These are phyloP conservation scores for Tethya wilhelma DNA, from an alignment of 37 sponge, comb jelly and placozoan genomes.

Conservation along the genomic window DNA sequence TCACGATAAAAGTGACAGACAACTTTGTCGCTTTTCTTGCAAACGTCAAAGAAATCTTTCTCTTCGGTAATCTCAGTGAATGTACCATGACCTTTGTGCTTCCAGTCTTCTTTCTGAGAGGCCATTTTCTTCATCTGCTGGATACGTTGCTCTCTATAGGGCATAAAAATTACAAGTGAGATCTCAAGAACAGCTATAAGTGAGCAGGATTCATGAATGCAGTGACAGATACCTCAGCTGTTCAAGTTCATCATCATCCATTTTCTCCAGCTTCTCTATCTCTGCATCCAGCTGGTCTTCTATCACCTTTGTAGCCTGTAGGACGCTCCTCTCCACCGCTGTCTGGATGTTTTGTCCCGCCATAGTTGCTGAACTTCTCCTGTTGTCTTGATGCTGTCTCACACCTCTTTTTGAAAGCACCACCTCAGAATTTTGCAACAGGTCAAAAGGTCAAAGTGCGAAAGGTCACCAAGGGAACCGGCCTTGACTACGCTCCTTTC, in stretches of 20 bases:
- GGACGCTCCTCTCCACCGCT: conserved; percentile 53
- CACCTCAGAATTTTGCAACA: background rate
- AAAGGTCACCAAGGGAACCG: background rate
- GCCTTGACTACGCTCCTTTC: background rate
- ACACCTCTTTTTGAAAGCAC: background rate
- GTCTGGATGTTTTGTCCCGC: background rate
- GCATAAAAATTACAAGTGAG: background rate
- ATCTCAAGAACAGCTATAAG: too few species aligned
- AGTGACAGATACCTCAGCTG: conserved; percentile 59
- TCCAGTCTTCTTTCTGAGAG: conserved; percentile 85
- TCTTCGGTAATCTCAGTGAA: conserved; percentile 89
- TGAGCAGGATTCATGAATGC: too few species aligned
- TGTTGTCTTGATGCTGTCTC: background rate
- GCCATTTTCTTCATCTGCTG: conserved; percentile 85
- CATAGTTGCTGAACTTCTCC: background rate
- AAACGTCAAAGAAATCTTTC: conserved; percentile 95
- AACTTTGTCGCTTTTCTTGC: conserved; percentile 89
- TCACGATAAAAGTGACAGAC: conserved; percentile 94
- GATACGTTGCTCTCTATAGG: conserved; percentile 44
- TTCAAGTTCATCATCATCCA: conserved; percentile 89
- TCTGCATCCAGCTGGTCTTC: conserved; percentile 89
- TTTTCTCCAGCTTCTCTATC: conserved; percentile 79
- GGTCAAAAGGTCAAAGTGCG: conserved; percentile 15
- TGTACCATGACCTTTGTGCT: conserved; percentile 85
- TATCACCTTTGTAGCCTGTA: conserved; percentile 72